Evolutionary conservation across 2,888 invertebrate species (phyloP).

Genomic region (Spodoptera picta): DNA sequence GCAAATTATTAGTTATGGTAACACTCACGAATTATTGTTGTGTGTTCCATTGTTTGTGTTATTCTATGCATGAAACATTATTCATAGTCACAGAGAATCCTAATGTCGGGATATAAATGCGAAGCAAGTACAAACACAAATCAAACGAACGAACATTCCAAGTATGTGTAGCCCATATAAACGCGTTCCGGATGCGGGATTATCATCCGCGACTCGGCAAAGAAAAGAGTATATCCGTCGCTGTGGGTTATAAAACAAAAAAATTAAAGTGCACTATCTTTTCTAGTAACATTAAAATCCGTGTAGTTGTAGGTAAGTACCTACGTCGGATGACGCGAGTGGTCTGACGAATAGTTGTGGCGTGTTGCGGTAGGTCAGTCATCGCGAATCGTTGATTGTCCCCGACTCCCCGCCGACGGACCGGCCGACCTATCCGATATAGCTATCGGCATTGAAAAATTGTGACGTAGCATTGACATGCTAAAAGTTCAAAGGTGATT

Average conservation of each 20-base stretch:
- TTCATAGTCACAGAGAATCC: conserved; percentile 40
- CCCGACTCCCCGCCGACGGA: conserved; percentile 34
- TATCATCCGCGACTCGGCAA: conserved; percentile 32
- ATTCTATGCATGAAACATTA: conserved; percentile 40
- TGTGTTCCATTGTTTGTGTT: conserved; percentile 38
- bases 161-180: conserved; percentile 19
- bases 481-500: conserved; percentile 47
- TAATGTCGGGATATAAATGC: conserved; percentile 35
- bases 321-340: conserved; percentile 72
- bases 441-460: conserved; percentile 44
- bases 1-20: conserved; percentile 24
- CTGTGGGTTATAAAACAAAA: conserved; percentile 33
- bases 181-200: conserved; percentile 45
- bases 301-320: conserved; percentile 25
- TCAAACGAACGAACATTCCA: conserved; percentile 34
- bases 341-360: conserved; percentile 67
- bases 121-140: conserved; percentile 43
- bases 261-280: conserved; percentile 51
- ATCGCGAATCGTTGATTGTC: conserved; percentile 74
- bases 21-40: conserved; percentile 20
- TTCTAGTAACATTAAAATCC: conserved; percentile 51
- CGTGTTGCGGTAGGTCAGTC: conserved; percentile 83
- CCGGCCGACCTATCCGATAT: conserved; percentile 25
- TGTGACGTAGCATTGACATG: conserved; percentile 46
- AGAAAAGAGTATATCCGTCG: conserved; percentile 20